These are phyloP conservation scores for Cephonodes hylas DNA, from an alignment of 2,888 invertebrate species.

Conservation along the genomic window DNA sequence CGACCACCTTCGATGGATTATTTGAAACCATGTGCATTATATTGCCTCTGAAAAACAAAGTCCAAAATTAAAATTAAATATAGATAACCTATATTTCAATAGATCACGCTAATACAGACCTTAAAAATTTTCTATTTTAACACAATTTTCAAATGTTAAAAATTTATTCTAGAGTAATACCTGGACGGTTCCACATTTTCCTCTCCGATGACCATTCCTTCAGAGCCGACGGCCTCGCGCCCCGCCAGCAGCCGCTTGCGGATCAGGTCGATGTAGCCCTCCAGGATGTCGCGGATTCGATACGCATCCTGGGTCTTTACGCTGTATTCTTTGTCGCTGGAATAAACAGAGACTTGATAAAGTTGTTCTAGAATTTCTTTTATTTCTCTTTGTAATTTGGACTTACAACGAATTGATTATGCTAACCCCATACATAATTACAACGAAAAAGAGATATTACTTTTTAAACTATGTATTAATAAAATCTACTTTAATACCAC, in stretches of 20 bases:
- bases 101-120: too few relatives aligned
- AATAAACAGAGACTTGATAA: neutral
- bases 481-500: too few relatives aligned
- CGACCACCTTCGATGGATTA: slow-evolving; percentile 86
- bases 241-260: slow-evolving; percentile 95
- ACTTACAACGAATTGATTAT: too few relatives aligned
- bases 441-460: too few relatives aligned
- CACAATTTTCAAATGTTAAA: too few relatives aligned
- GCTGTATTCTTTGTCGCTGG: slow-evolving; percentile 96
- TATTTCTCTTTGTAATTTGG: too few relatives aligned
- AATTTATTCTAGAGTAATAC: slow-evolving; percentile 80
- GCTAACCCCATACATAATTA: too few relatives aligned
- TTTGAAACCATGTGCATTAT: slow-evolving; percentile 88
- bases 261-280: slow-evolving; percentile 99
- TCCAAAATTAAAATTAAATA: too few relatives aligned
- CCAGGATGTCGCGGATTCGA: slow-evolving; percentile 97
- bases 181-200: slow-evolving; percentile 94
- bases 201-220: slow-evolving; percentile 84
- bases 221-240: slow-evolving; percentile 91
- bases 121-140: too few relatives aligned
- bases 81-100: too few relatives aligned
- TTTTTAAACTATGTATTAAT: too few relatives aligned
- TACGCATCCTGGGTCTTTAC: slow-evolving; percentile 99
- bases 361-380: neutral
- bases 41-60: slow-evolving; percentile 83